phyloP scores from a whole-genome alignment of 2,888 invertebrate genomes.

The Catocala nupta region DNA sequence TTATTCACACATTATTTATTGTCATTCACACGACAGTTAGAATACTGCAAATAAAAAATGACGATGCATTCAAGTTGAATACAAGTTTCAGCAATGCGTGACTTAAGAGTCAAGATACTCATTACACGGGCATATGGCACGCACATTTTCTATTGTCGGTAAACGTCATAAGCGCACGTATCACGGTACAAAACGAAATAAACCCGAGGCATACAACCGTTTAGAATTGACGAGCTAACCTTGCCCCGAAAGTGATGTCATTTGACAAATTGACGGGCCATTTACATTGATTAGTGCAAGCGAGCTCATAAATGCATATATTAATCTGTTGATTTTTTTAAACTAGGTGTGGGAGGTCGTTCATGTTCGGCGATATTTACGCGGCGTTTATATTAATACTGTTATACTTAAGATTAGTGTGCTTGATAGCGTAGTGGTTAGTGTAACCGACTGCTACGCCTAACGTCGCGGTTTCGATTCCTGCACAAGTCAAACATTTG shows the following conservation, averaged over 20 bases:
- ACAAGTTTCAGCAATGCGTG: constrained; percentile 23
- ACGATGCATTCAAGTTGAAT: background rate
- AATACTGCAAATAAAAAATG: constrained; percentile 4
- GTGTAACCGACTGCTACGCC: too few relatives aligned
- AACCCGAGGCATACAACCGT: constrained; percentile 30
- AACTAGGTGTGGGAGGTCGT: constrained; percentile 21
- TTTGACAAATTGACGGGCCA: constrained; percentile 57
- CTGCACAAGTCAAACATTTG: too few relatives aligned
- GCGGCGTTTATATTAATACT: background rate
- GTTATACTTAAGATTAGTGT: too few relatives aligned
- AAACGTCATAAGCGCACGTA: constrained; percentile 9
- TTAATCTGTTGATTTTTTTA: constrained; percentile 19
- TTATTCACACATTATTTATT: constrained; percentile 3
- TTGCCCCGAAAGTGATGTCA: constrained; percentile 67
- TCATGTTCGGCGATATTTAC: constrained; percentile 12
- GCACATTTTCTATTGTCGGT: constrained; percentile 23
- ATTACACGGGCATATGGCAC: constrained; percentile 15
- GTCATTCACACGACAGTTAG: background rate
- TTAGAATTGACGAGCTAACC: constrained; percentile 55
- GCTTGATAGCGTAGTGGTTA: too few relatives aligned
- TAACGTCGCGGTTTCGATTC: too few relatives aligned
- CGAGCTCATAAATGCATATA: constrained; percentile 29
- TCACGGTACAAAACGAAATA: constrained; percentile 14
- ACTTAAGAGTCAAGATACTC: constrained; percentile 23
- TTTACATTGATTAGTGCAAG: constrained; percentile 49